Evolutionary conservation across 2,113 vertebrate genomes (phyloP).

Genomic region (Rissa tridactyla): DNA sequence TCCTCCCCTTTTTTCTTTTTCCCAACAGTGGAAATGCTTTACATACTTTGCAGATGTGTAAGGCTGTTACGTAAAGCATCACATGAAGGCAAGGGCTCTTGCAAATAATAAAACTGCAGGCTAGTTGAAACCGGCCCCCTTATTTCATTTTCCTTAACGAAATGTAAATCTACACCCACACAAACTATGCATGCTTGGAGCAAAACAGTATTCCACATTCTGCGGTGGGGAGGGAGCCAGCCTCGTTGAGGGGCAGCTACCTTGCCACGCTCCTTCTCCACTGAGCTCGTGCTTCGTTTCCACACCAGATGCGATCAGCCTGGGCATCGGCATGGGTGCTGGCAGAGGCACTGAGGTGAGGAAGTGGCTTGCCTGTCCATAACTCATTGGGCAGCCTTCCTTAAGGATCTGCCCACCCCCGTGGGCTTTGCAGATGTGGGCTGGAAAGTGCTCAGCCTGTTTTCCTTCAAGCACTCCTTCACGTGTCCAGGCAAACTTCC

Average conservation of each 20-base stretch:
- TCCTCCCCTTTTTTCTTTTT: not conserved
- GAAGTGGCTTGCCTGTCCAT: not conserved
- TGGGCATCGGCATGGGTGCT: accelerated
- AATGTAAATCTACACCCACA: slow-evolving; percentile 69
- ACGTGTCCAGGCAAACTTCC: not conserved
- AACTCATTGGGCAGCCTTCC: not conserved
- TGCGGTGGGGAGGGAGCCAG: not conserved
- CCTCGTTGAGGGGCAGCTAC: not conserved
- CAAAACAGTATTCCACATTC: slow-evolving; percentile 43
- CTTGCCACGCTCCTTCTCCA: not conserved
- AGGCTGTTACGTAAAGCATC: slow-evolving; percentile 52
- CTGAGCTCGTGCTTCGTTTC: not conserved
- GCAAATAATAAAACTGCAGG: slow-evolving; percentile 65
- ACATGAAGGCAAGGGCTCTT: slow-evolving; percentile 35
- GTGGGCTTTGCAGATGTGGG: not conserved
- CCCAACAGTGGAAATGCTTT: slow-evolving; percentile 40
- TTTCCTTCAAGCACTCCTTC: not conserved
- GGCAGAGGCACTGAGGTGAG: not conserved
- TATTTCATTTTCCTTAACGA: slow-evolving; percentile 44
- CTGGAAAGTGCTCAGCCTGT: not conserved
- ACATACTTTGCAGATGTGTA: slow-evolving; percentile 58
- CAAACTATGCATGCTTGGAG: slow-evolving; percentile 22
- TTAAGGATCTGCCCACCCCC: not conserved
- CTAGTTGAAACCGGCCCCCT: slow-evolving; percentile 61
- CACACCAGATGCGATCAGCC: not conserved